Evolutionary conservation across 2,113 vertebrate genomes (phyloP).

Genomic region (Micronycteris hirsuta): DNA sequence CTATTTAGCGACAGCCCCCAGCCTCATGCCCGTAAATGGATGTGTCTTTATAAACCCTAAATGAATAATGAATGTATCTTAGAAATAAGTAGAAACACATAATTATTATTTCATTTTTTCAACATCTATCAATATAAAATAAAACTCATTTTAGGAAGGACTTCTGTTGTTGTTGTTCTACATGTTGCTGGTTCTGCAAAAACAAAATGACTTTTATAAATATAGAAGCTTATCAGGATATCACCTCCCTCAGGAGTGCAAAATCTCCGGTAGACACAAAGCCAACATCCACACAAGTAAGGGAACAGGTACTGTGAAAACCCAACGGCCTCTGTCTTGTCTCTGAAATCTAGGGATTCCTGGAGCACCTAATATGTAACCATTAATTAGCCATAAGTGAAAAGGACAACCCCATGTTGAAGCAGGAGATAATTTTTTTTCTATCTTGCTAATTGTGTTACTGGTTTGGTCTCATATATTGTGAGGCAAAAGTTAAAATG

Average conservation of each 20-base stretch:
- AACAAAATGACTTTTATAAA: background rate
- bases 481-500: slow-evolving; percentile 1
- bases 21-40: background rate
- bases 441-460: background rate
- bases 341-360: background rate
- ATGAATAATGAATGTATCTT: background rate
- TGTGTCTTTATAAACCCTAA: background rate
- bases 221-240: background rate
- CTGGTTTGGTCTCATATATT: background rate
- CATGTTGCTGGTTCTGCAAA: background rate
- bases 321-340: background rate
- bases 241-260: background rate
- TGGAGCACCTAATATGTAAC: background rate
- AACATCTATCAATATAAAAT: background rate
- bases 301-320: background rate
- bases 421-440: background rate
- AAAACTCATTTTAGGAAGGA: background rate
- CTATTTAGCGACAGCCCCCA: background rate
- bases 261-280: background rate
- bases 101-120: background rate
- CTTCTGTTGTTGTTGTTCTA: background rate
- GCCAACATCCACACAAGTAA: background rate
- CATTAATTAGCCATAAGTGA: background rate
- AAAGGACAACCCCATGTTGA: background rate
- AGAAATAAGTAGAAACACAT: background rate